A percentile compares a stretch with the other conserved stretches of the same genome.
Conservation (phyloP, 2,113 vertebrate genomes). For the Eulemur macaco region DNA sequence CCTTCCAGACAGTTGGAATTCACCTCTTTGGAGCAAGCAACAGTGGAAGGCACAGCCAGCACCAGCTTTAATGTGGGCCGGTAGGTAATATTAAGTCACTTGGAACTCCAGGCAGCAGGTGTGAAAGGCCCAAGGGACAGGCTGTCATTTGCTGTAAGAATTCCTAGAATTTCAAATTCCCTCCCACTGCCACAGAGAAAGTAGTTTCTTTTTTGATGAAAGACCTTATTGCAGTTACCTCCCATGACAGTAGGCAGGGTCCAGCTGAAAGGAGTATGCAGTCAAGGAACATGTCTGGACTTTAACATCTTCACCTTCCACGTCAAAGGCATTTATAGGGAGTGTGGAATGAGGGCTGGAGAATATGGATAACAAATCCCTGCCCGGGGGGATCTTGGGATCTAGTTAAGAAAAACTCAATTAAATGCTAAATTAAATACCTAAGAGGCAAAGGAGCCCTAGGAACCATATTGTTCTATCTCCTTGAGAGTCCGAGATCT, state of each 20-base stretch:
- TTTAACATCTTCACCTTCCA: background rate
- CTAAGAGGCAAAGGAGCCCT: background rate
- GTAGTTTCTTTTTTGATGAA: background rate
- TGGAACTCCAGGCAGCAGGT: background rate
- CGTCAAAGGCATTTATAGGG: background rate
- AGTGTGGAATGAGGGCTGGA: background rate
- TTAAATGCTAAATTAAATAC: constrained; percentile 34
- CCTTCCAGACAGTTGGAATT: background rate
- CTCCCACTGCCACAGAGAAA: background rate
- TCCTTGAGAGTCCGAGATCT: background rate
- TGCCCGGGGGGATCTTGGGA: background rate
- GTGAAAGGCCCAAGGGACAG: background rate
- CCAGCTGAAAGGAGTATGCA: background rate
- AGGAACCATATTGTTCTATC: background rate
- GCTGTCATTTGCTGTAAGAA: background rate
- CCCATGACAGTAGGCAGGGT: background rate
- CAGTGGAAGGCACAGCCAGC: background rate
- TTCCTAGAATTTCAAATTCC: constrained; percentile 27
- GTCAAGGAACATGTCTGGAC: background rate
- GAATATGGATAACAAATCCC: background rate
- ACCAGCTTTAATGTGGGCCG: background rate
- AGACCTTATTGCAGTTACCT: background rate
- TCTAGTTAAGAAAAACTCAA: constrained; percentile 47
- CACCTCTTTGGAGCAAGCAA: background rate
- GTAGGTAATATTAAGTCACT: background rate